phyloP scores from a whole-genome alignment of 2,113 vertebrate genomes.

The Larimichthys crocea region DNA sequence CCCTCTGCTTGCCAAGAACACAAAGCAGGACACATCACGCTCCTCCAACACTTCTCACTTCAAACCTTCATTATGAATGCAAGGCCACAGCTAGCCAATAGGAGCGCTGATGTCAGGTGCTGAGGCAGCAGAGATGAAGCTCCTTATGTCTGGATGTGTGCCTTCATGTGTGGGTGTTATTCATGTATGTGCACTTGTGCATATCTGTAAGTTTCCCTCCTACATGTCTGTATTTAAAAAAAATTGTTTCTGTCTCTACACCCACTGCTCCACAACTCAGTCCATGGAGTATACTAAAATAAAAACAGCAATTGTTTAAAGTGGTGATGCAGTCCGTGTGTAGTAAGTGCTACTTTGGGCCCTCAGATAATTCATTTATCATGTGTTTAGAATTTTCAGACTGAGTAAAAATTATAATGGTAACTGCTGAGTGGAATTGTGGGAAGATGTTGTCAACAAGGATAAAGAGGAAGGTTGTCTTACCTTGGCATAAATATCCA shows the following conservation, averaged over 20 bases:
- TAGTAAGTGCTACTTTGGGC: no score
- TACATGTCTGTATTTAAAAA: not conserved
- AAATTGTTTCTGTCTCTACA: not conserved
- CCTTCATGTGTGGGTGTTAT: not conserved
- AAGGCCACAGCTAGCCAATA: constrained; percentile 6
- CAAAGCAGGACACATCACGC: constrained; percentile 31
- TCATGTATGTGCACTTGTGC: not conserved
- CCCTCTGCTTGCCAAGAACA: constrained; percentile 35
- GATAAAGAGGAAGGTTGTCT: no score
- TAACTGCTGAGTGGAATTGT: no score
- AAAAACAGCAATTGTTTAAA: no score
- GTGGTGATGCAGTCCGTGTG: no score
- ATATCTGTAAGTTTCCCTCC: not conserved
- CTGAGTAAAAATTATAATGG: no score
- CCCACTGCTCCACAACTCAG: not conserved
- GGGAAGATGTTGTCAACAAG: no score
- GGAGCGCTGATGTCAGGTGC: constrained; percentile 15
- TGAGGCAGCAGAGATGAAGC: constrained; percentile 10
- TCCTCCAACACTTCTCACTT: constrained; percentile 21
- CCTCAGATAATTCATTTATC: not conserved
- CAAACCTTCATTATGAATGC: constrained; percentile 22
- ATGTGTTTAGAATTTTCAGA: not conserved
- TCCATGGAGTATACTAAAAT: not conserved
- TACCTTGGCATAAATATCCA: no score
- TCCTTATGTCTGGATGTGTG: not conserved